These are phyloP conservation scores for Moxostoma hubbsi DNA, from an alignment of 2,797 vertebrate species.

Conservation along the genomic window DNA sequence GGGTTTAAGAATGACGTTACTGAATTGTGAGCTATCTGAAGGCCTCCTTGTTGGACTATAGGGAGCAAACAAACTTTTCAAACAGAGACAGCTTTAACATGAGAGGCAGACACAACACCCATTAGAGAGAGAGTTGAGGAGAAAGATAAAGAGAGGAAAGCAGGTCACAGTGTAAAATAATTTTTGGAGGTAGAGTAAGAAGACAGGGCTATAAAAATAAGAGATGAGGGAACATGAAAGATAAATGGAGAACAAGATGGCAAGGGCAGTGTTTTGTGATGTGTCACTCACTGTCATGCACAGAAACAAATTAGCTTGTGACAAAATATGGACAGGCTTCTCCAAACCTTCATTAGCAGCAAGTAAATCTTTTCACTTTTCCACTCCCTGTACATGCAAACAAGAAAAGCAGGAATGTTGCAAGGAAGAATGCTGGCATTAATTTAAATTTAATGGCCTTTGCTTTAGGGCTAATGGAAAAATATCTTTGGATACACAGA, in stretches of 20 bases:
- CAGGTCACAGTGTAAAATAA: constrained; percentile 61
- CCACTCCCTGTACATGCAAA: constrained; percentile 20
- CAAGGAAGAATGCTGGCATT: constrained; percentile 52
- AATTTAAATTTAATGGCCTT: constrained; percentile 68
- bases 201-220: constrained; percentile 67
- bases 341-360: constrained; percentile 59
- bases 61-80: constrained; percentile 55
- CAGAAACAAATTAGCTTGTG: constrained; percentile 54
- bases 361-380: constrained; percentile 35
- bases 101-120: constrained; percentile 40
- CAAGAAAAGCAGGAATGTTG: constrained; percentile 47
- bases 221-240: constrained; percentile 53
- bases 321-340: constrained; percentile 73
- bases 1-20: constrained; percentile 24
- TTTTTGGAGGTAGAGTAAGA: constrained; percentile 65
- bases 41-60: neutral
- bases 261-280: constrained; percentile 49
- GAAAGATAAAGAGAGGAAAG: constrained; percentile 21
- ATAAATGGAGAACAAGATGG: too few relatives aligned
- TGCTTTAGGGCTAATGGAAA: constrained; percentile 65
- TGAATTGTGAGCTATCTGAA: constrained; percentile 20
- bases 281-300: constrained; percentile 50
- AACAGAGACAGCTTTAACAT: constrained; percentile 45
- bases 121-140: constrained; percentile 51
- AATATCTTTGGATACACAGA: constrained; percentile 54